Evolutionary conservation across 2,797 vertebrate species (phyloP).

Genomic region (Onychomys leucogaster): DNA sequence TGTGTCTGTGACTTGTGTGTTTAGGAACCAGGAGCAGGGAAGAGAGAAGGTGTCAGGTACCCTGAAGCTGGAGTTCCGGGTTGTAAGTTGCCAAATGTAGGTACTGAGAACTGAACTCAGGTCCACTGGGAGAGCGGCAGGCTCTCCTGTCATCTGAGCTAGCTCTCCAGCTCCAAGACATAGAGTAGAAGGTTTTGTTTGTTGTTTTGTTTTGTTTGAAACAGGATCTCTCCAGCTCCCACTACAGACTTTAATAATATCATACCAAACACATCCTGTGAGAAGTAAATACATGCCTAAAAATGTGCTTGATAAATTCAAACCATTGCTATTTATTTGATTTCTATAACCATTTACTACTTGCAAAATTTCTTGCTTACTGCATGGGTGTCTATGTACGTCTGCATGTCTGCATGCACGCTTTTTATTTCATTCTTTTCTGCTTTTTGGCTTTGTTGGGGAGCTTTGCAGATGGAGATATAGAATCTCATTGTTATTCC

Average conservation of each 20-base stretch:
- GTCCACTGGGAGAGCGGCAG: not conserved
- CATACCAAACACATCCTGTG: not conserved
- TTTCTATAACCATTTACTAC: not conserved
- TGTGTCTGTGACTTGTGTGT: not conserved
- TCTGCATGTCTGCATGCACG: not conserved
- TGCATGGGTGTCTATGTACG: not conserved
- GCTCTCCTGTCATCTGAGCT: not conserved
- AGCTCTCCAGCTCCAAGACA: not conserved
- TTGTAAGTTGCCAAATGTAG: not conserved
- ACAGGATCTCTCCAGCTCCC: not conserved
- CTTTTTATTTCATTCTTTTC: not conserved
- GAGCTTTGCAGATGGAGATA: accelerated
- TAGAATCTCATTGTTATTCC: not conserved
- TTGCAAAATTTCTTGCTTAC: slow-evolving; percentile 4
- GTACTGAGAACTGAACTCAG: not conserved
- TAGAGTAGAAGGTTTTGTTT: not conserved
- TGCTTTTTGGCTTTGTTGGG: not conserved
- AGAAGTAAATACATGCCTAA: not conserved
- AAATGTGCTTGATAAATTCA: slow-evolving; percentile 1
- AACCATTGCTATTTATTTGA: not conserved
- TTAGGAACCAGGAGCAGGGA: not conserved
- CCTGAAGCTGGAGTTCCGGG: not conserved
- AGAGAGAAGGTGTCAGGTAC: not conserved
- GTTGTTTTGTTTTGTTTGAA: not conserved
- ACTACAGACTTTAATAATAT: not conserved